phyloP scores from a whole-genome alignment of 2,113 vertebrate genomes.

The Eulemur macaco region DNA sequence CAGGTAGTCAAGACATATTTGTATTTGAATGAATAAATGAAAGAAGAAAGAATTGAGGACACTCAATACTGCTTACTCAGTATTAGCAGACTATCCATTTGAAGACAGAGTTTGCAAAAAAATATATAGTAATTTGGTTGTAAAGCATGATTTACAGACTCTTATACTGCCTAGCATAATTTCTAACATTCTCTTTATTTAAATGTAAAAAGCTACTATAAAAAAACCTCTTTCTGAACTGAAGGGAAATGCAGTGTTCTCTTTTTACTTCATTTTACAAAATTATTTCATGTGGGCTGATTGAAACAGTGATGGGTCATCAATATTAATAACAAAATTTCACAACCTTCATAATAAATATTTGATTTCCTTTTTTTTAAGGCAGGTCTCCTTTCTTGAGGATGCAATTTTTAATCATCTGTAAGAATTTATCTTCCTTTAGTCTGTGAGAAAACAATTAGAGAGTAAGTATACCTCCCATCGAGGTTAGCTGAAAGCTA shows the following conservation, averaged over 20 bases:
- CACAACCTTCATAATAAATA: neutral
- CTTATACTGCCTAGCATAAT: neutral
- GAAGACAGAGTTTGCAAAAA: neutral
- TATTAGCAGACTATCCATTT: neutral
- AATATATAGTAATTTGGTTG: neutral
- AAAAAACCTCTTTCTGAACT: neutral
- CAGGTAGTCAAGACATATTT: neutral
- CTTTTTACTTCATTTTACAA: neutral
- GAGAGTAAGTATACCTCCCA: neutral
- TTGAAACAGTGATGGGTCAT: constrained; percentile 13
- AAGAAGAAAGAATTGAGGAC: neutral
- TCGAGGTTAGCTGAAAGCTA: neutral
- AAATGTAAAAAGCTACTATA: neutral
- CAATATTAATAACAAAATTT: neutral
- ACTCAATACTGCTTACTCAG: neutral
- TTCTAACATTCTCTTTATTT: constrained; percentile 18
- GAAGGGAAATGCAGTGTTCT: neutral
- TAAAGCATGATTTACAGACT: neutral
- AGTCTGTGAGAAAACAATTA: neutral
- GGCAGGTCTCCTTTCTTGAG: neutral
- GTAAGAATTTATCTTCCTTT: neutral
- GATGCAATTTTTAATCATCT: neutral
- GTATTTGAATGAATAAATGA: neutral
- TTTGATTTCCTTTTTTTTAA: neutral
- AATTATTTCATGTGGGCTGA: neutral